Conservation (phyloP, 2,888 invertebrate species). For the Xanthia togata region DNA sequence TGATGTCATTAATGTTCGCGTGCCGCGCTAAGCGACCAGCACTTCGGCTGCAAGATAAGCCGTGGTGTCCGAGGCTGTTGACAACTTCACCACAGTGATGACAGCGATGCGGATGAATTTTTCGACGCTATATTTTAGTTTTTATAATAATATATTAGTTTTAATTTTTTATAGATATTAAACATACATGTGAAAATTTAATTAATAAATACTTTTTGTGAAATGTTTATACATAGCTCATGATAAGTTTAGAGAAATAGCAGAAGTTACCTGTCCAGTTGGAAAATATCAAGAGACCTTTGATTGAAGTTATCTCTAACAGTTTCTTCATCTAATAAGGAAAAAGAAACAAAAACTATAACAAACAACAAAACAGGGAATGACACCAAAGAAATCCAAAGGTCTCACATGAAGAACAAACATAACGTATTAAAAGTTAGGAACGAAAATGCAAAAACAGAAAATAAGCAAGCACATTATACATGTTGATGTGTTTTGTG, state of each 20-base stretch:
- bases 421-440: conserved; percentile 66
- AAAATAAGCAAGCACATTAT: conserved; percentile 64
- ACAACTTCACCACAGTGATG: no score
- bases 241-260: conserved; percentile 2
- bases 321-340: conserved; percentile 33
- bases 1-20: no score
- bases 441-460: conserved; percentile 65
- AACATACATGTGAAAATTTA: no score
- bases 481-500: conserved; percentile 66
- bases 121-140: no score
- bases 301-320: conserved; percentile 31
- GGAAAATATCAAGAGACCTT: conserved; percentile 6
- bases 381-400: conserved; percentile 45
- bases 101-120: no score
- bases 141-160: no score
- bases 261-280: background rate
- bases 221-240: no score
- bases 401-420: conserved; percentile 38
- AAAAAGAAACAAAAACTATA: conserved; percentile 33
- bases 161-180: no score
- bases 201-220: no score
- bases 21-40: no score
- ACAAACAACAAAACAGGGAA: conserved; percentile 40
- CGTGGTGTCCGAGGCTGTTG: no score
- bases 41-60: no score